These are phyloP conservation scores for Bungarus multicinctus DNA, from an alignment of 2,113 vertebrate genomes.

Conservation along the genomic window DNA sequence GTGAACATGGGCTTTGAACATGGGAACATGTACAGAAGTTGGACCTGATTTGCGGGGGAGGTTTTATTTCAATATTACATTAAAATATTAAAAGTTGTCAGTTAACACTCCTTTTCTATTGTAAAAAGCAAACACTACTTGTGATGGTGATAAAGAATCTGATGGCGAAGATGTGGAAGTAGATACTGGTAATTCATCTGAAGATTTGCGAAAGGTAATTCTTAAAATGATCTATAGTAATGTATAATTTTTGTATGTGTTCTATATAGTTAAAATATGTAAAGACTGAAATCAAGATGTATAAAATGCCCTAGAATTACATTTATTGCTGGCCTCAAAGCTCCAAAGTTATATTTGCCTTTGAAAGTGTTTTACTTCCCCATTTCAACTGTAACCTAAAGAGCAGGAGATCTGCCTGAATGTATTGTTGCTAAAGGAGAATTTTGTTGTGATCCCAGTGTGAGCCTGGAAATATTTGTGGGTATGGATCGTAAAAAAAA, in stretches of 20 bases:
- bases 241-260: fast-evolving
- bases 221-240: neutral
- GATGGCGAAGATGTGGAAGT: constrained; percentile 84
- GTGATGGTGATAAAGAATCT: constrained; percentile 94
- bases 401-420: neutral
- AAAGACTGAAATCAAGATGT: neutral
- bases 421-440: neutral
- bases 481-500: neutral
- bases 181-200: constrained; percentile 84
- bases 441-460: neutral
- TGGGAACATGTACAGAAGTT: neutral
- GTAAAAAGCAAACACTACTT: constrained; percentile 84
- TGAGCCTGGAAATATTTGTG: neutral
- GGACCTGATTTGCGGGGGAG: neutral
- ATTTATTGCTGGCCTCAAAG: neutral
- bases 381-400: neutral
- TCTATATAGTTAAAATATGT: neutral
- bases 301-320: neutral
- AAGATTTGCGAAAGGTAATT: constrained; percentile 91
- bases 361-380: neutral
- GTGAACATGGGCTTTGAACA: neutral
- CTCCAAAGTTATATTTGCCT: neutral
- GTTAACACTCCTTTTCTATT: constrained; percentile 44
- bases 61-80: neutral
- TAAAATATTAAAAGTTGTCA: neutral